Base-by-base conservation (phyloP, 2,113 vertebrate species). In the Sphaerodactylus townsendi region DNA sequence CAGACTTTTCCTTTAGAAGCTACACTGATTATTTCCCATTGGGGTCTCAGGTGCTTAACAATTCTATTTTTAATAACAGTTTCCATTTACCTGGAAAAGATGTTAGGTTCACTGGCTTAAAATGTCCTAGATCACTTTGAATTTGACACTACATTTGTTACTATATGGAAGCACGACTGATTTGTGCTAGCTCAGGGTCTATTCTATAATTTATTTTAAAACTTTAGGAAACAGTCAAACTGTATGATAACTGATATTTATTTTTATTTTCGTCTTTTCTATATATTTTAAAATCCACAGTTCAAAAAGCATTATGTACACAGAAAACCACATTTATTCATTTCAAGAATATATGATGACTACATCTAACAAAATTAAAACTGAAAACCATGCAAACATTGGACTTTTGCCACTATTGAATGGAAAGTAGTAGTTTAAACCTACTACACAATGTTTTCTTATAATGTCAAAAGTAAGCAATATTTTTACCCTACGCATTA, bases 401-500 rank as follows among this genome's bases (percentile, higher is more conserved):
- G 14, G 88, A 62, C 79, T 69, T 50, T 85, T 71, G 69, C 66
- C 84, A 75, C 83, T 89, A 77, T 72, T 89, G 56, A 87, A 78
- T 86, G 10, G 41, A 79, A 79, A 62, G 53, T 19, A 73, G 37
- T 33, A 59, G 3, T 75, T 87, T n/a, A 88, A 74, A 66, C 75
- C 85, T 88, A 44, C 17, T 91, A 17, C 90, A 65, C 62, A 90
- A 86, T 46, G 87, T 59, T 84, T 25, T 87, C 71, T 89, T 81
- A 90, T 7, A 90, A 39, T 91, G 77, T 84, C 39, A 84, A 86
- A 79, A 65, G 73, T 17, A 85, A 93, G 53, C 19, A 79, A 91
- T 90, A 88, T 82, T 88, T 75, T 83, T 92, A 85, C 33, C 82
- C 59, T 75, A 90, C 56, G 84, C 82, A 80, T 72, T 81, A 76